Conservation (phyloP, 2,888 invertebrate species). For the Osedax frankpressi region DNA sequence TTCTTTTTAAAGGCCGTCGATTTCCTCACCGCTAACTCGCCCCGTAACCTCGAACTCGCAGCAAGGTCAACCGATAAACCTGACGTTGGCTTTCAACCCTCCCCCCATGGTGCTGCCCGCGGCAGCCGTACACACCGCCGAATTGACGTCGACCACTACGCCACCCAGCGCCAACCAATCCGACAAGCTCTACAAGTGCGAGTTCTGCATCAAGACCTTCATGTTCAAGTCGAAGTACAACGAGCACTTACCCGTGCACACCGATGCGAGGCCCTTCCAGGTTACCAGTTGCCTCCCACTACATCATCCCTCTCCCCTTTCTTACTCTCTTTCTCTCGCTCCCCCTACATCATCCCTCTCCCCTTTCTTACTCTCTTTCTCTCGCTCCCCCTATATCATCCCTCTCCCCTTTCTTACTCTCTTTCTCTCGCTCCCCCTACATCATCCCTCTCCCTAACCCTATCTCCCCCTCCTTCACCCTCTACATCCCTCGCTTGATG, state of each 20-base stretch:
- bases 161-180: constrained; percentile 11
- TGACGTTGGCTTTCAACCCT: not conserved
- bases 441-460: constrained; percentile 27
- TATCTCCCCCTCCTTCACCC: constrained; percentile 29
- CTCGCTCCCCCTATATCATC: constrained; percentile 24
- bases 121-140: too few species aligned
- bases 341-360: too few species aligned
- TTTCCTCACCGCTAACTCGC: too few species aligned
- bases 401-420: constrained; percentile 26
- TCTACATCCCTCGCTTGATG: constrained; percentile 30
- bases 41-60: too few species aligned
- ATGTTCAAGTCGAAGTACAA: constrained; percentile 31
- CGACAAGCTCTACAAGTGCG: constrained; percentile 28
- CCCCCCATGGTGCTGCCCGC: too few species aligned
- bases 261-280: constrained; percentile 29
- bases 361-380: too few species aligned
- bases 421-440: constrained; percentile 20
- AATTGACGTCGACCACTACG: not conserved
- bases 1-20: too few species aligned
- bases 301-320: too few species aligned
- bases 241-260: constrained; percentile 31
- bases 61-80: not conserved
- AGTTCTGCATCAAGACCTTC: constrained; percentile 29
- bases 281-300: too few species aligned
- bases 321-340: too few species aligned